Evolutionary conservation across 2,797 vertebrate species (phyloP).

Genomic region (Distichodus sexfasciatus): DNA sequence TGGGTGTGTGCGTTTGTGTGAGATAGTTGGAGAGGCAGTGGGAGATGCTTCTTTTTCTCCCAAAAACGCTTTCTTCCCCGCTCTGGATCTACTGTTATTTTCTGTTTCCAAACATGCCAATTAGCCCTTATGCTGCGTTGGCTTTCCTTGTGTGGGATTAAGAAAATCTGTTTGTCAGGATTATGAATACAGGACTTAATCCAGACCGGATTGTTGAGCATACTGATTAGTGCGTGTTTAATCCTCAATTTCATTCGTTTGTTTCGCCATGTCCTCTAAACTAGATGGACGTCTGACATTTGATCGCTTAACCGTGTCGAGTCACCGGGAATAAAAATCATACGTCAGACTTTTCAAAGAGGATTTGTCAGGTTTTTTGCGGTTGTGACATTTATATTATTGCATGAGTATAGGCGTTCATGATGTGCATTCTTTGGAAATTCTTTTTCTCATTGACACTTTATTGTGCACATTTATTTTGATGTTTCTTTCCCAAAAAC

Average conservation of each 20-base stretch:
- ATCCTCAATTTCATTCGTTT: constrained; percentile 42
- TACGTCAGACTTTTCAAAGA: no score
- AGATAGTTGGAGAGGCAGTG: not conserved
- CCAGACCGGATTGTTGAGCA: constrained; percentile 57
- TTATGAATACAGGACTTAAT: constrained; percentile 65
- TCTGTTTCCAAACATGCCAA: constrained; percentile 60
- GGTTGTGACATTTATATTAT: no score
- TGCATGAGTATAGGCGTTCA: no score
- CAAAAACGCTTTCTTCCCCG: constrained; percentile 12
- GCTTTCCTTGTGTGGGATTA: constrained; percentile 50
- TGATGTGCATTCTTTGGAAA: no score
- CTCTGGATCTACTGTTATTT: constrained; percentile 4
- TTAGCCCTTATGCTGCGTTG: constrained; percentile 53
- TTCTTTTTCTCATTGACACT: no score
- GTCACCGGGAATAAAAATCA: not conserved
- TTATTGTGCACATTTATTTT: no score
- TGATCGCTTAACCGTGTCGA: not conserved
- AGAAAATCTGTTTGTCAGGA: constrained; percentile 55
- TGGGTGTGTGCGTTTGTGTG: not conserved
- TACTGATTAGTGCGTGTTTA: constrained; percentile 48
- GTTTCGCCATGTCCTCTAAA: constrained; percentile 4
- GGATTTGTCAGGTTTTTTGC: no score
- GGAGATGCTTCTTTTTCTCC: not conserved
- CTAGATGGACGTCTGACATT: not conserved
- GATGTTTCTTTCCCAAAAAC: not conserved